These are phyloP conservation scores for Megaleporinus macrocephalus DNA, from an alignment of 2,113 vertebrate genomes.

Conservation along the genomic window DNA sequence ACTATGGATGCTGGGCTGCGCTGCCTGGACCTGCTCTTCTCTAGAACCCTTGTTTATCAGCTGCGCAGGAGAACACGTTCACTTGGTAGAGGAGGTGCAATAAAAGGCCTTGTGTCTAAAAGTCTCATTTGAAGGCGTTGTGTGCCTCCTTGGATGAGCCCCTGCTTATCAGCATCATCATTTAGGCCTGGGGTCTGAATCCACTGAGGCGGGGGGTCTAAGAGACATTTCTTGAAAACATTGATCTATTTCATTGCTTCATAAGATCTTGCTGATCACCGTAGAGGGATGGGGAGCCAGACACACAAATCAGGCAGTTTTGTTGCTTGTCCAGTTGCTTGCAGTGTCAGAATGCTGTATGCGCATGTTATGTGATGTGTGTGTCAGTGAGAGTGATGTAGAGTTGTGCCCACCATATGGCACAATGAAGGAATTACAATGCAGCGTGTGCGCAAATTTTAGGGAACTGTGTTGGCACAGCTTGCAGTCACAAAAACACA, in stretches of 20 bases:
- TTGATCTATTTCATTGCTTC: background rate
- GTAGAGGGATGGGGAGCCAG: background rate
- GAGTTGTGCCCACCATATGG: background rate
- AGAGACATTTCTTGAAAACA: background rate
- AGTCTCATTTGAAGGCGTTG: background rate
- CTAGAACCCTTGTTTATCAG: background rate
- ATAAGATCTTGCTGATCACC: background rate
- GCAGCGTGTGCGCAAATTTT: background rate
- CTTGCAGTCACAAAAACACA: background rate
- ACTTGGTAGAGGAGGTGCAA: background rate
- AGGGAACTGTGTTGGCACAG: background rate
- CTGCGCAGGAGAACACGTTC: background rate
- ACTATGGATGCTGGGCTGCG: slow-evolving; percentile 20
- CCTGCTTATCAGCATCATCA: background rate
- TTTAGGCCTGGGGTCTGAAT: background rate
- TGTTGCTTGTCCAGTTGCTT: background rate
- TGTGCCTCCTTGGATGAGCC: background rate
- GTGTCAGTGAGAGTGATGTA: background rate
- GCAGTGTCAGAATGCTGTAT: background rate
- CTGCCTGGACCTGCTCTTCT: background rate
- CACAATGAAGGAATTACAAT: background rate
- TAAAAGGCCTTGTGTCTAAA: background rate
- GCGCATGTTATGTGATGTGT: background rate
- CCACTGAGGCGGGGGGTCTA: too few relatives aligned
- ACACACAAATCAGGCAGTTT: background rate